These are phyloP conservation scores for Suillia variegata DNA, from an alignment of 2,888 invertebrate species.

Conservation along the genomic window DNA sequence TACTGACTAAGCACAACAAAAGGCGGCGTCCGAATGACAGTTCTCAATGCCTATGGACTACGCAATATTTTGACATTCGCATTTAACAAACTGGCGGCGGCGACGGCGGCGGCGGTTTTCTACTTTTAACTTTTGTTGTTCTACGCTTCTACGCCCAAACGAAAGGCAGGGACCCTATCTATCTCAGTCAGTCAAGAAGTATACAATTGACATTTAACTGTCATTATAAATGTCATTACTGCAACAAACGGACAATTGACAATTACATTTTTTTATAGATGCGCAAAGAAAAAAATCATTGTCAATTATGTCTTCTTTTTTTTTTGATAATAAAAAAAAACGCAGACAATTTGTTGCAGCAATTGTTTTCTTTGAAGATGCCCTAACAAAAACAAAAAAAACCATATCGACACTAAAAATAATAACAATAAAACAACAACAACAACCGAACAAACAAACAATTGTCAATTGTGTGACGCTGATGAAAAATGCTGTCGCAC, in stretches of 20 bases:
- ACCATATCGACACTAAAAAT: not conserved
- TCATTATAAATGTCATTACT: conserved; percentile 18
- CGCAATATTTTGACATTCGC: conserved; percentile 3
- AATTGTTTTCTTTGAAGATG: not conserved
- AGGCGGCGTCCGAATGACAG: conserved; percentile 1
- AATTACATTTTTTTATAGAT: not conserved
- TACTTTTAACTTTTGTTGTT: too few relatives aligned
- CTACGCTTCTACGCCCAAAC: not conserved
- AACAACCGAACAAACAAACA: not conserved
- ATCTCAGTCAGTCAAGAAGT: not conserved
- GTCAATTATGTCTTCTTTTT: not conserved
- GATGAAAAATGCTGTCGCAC: conserved; percentile 17
- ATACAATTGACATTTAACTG: conserved; percentile 9
- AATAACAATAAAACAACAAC: not conserved
- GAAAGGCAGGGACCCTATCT: not conserved
- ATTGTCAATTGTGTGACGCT: conserved; percentile 13
- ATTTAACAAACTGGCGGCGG: not conserved
- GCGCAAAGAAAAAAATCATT: conserved; percentile 15
- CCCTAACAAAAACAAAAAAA: not conserved
- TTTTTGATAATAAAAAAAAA: too few relatives aligned
- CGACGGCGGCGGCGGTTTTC: too few relatives aligned
- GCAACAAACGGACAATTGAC: not conserved
- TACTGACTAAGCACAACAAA: too few relatives aligned
- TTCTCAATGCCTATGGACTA: not conserved
- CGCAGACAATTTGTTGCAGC: not conserved